Conservation (phyloP, 2,888 invertebrate genomes). For the Xestia c-nigrum region DNA sequence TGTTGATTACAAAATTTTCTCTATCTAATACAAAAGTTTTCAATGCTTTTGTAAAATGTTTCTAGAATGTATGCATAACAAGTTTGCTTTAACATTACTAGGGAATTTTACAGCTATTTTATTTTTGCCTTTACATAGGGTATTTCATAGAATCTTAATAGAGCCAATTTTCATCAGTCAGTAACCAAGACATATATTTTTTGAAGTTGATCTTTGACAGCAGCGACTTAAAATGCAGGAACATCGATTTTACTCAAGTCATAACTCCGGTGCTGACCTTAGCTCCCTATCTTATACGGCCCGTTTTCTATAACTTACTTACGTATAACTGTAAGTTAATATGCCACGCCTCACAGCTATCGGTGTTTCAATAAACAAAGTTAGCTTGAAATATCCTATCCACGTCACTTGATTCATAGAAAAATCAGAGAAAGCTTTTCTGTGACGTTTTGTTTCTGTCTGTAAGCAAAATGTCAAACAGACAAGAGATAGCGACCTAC, state of each 20-base stretch:
- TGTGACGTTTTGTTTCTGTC: too few species aligned
- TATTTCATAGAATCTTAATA: not conserved
- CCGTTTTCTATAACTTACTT: too few species aligned
- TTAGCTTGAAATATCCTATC: too few species aligned
- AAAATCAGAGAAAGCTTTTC: too few species aligned
- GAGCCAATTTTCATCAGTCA: not conserved
- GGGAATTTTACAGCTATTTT: not conserved
- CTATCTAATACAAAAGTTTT: conserved; percentile 6
- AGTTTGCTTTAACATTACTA: not conserved
- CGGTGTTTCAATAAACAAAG: too few species aligned
- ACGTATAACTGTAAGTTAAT: too few species aligned
- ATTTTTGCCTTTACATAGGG: not conserved
- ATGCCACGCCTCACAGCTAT: too few species aligned
- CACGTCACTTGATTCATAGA: too few species aligned
- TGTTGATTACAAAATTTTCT: not conserved
- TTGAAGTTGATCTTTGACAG: not conserved
- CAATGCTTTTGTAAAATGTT: not conserved
- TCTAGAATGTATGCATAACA: not conserved
- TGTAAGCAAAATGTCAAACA: too few species aligned
- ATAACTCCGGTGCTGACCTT: not conserved
- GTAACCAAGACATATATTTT: not conserved
- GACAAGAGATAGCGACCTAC: too few species aligned
- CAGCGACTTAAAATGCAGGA: conserved; percentile 12
- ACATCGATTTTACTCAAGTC: conserved; percentile 17
- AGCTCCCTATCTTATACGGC: too few species aligned